These are phyloP conservation scores for Oxygymnocypris stewartii DNA, from an alignment of 2,113 vertebrate species.

Conservation along the genomic window DNA sequence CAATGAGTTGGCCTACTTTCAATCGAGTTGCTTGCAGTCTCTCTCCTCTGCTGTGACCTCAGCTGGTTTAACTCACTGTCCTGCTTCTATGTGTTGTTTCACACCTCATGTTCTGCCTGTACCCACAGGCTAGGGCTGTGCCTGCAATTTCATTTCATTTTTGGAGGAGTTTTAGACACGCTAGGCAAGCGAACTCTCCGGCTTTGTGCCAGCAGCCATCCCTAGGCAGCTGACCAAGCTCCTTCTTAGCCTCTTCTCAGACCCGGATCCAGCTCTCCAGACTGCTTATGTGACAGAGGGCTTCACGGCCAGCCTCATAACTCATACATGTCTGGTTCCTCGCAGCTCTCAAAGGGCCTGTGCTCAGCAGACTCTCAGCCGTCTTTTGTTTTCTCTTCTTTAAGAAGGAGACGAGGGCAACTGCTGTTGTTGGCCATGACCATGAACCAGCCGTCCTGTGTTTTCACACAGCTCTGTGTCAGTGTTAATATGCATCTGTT, in stretches of 20 bases:
- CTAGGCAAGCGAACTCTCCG: slow-evolving; percentile 16
- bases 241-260: slow-evolving; percentile 54
- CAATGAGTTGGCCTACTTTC: not conserved
- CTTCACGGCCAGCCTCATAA: slow-evolving; percentile 52
- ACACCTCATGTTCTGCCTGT: slow-evolving; percentile 56
- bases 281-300: slow-evolving; percentile 46
- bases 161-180: slow-evolving; percentile 53
- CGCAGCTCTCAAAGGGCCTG: slow-evolving; percentile 31
- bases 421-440: slow-evolving; percentile 51
- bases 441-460: slow-evolving; percentile 45
- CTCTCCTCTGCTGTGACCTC: slow-evolving; percentile 13
- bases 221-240: slow-evolving; percentile 32
- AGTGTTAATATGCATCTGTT: slow-evolving; percentile 41
- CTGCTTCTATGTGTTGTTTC: slow-evolving; percentile 2
- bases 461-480: slow-evolving; percentile 47
- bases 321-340: slow-evolving; percentile 57
- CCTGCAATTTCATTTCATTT: slow-evolving; percentile 55
- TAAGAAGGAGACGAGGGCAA: slow-evolving; percentile 43
- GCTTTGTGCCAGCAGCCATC: slow-evolving; percentile 23
- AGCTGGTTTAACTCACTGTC: not conserved
- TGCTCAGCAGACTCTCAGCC: slow-evolving; percentile 44
- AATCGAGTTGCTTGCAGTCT: not conserved
- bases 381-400: slow-evolving; percentile 50
- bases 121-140: slow-evolving; percentile 54
- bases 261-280: slow-evolving; percentile 44